Evolutionary conservation across 2,113 vertebrate species (phyloP).

Genomic region (Spea bombifrons): DNA sequence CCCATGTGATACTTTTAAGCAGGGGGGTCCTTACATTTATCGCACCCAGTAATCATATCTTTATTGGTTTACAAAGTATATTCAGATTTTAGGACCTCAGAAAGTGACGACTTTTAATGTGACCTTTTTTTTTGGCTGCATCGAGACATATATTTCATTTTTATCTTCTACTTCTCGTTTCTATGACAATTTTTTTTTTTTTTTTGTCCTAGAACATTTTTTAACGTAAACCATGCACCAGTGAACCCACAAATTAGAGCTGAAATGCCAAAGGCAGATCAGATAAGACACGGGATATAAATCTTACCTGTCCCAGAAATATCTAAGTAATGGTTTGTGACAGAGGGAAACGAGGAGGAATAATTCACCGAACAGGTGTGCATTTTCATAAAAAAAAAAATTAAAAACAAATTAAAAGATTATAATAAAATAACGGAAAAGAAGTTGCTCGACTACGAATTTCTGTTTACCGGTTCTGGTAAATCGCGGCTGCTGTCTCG

Average conservation of each 20-base stretch:
- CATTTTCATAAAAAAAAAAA: background rate
- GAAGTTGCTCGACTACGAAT: background rate
- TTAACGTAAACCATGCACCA: background rate
- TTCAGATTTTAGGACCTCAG: no score
- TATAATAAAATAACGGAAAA: background rate
- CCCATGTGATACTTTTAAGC: no score
- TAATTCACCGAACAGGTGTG: no score
- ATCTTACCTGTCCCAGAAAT: background rate
- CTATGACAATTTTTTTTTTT: background rate
- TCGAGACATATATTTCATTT: background rate
- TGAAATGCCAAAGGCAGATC: background rate
- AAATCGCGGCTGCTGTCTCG: background rate
- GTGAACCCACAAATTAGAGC: background rate
- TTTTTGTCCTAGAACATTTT: background rate
- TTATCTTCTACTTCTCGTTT: background rate
- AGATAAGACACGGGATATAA: background rate
- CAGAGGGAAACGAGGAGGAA: background rate
- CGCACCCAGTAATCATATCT: no score
- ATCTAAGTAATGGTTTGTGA: background rate
- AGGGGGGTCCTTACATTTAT: no score
- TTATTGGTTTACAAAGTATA: no score
- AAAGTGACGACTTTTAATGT: no score
- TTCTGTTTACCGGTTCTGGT: conserved; percentile 4
- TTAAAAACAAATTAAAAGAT: no score
- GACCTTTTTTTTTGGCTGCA: no score